Conservation (phyloP, 2,888 invertebrate genomes). For the Ecdyonurus torrentis region DNA sequence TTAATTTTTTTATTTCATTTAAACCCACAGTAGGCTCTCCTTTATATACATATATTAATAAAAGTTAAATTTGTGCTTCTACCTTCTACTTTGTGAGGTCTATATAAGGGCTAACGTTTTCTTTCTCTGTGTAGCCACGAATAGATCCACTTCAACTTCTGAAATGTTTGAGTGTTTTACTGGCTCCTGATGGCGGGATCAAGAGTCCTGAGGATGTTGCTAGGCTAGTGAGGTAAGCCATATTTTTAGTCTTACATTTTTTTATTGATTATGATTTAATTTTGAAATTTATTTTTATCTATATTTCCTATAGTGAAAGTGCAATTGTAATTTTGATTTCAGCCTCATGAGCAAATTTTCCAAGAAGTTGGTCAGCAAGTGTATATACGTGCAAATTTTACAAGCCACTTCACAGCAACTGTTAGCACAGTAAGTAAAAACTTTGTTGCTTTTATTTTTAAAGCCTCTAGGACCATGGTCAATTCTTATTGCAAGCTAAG, state of each 20-base stretch:
- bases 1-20: too few relatives aligned
- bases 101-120: constrained; percentile 16
- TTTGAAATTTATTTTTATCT: neutral
- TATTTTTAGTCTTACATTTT: constrained; percentile 3
- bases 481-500: too few relatives aligned
- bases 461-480: too few relatives aligned
- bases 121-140: constrained; percentile 57
- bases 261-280: neutral
- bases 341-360: constrained; percentile 93
- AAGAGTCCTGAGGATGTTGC: constrained; percentile 74
- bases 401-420: constrained; percentile 71
- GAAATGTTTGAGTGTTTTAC: constrained; percentile 71
- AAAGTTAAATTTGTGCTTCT: too few relatives aligned
- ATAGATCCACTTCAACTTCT: constrained; percentile 81
- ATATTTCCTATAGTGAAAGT: too few relatives aligned
- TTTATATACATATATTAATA: too few relatives aligned
- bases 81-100: too few relatives aligned
- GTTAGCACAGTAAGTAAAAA: constrained; percentile 47
- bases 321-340: constrained; percentile 29
- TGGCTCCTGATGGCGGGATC: constrained; percentile 73
- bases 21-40: too few relatives aligned
- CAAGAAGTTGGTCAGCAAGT: constrained; percentile 87
- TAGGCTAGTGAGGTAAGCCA: constrained; percentile 64
- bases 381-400: constrained; percentile 84
- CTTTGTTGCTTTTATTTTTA: too few relatives aligned